phyloP scores from a whole-genome alignment of 2,113 vertebrate species.

The Equus quagga region DNA sequence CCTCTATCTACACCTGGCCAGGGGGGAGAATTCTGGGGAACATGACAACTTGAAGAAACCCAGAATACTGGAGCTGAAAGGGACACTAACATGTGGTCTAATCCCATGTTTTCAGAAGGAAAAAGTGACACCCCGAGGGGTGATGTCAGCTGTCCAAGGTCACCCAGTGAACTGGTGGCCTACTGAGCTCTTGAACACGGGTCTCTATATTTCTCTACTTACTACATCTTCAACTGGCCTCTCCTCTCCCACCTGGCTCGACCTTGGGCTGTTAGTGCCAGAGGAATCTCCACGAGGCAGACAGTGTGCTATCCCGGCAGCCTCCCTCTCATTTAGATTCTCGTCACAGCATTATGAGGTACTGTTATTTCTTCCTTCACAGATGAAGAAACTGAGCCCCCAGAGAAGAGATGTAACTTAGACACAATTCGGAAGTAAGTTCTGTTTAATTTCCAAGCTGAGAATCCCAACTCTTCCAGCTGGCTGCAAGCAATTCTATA shows the following conservation, averaged over 20 bases:
- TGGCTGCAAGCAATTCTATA: neutral
- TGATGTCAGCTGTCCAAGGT: neutral
- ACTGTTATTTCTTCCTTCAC: neutral
- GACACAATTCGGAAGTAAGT: neutral
- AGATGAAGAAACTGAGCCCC: neutral
- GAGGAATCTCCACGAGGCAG: neutral
- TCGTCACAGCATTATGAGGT: neutral
- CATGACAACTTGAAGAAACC: neutral
- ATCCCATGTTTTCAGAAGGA: neutral
- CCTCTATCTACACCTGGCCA: neutral
- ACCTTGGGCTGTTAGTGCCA: neutral
- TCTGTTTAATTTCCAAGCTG: neutral
- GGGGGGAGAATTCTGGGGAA: neutral
- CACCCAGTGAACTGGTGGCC: neutral
- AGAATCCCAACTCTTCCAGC: neutral
- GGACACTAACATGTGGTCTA: too few relatives aligned
- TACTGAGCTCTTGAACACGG: neutral
- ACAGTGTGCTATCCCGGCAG: too few relatives aligned
- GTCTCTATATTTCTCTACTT: neutral
- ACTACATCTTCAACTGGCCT: neutral
- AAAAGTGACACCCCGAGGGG: neutral
- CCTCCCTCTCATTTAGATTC: neutral
- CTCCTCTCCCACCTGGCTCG: neutral
- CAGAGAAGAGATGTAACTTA: neutral
- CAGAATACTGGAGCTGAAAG: neutral